phyloP scores from a whole-genome alignment of 2,113 vertebrate genomes.

The Lasiurus cinereus region DNA sequence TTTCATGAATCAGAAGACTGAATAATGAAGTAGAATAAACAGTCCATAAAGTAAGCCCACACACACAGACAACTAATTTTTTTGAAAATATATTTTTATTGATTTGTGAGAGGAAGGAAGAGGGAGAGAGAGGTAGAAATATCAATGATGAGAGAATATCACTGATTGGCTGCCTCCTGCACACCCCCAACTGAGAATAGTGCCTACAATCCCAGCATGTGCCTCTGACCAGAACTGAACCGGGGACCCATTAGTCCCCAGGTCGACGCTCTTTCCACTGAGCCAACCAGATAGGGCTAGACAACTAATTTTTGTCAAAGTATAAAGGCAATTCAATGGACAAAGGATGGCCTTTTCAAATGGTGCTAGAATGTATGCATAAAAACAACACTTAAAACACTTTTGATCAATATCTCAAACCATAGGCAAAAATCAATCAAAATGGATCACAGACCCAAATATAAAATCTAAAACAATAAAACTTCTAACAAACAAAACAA shows the following conservation, averaged over 20 bases:
- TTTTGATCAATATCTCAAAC: neutral
- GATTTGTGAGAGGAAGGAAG: no score
- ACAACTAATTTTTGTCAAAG: neutral
- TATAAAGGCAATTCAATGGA: neutral
- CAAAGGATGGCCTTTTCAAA: neutral
- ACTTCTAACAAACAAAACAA: neutral
- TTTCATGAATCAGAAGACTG: neutral
- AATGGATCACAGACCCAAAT: neutral
- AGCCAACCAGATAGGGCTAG: no score
- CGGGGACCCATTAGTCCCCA: no score
- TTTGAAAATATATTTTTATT: no score
- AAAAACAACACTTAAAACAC: neutral
- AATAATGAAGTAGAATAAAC: neutral
- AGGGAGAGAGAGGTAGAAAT: no score
- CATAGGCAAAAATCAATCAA: neutral
- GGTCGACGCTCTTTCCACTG: no score
- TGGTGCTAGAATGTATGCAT: neutral
- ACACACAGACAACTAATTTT: neutral
- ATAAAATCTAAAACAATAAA: slow-evolving; percentile 38
- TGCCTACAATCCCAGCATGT: no score
- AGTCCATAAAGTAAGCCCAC: neutral
- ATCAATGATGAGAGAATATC: no score
- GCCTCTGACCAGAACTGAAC: no score
- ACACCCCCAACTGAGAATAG: no score
- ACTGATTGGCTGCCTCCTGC: no score